These are phyloP conservation scores for Percopsis omiscomaycus DNA, from an alignment of 2,797 vertebrate genomes.

Conservation along the genomic window DNA sequence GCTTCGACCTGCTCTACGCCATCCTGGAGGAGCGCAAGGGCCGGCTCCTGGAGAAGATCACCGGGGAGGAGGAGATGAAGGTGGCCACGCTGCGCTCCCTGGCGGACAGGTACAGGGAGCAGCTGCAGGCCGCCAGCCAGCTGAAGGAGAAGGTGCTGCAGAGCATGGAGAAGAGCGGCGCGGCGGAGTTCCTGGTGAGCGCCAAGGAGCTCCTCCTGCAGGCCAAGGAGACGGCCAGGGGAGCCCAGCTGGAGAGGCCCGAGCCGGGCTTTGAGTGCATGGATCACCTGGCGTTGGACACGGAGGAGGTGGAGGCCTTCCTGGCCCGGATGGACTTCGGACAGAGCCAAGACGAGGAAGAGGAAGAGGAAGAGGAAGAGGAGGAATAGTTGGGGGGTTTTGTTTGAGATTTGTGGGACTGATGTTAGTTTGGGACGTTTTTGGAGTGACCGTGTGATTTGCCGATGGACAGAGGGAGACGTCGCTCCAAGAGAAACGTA, in stretches of 20 bases:
- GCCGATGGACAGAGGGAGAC: background rate
- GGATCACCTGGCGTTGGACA: conserved; percentile 83
- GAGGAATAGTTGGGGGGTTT: conserved; percentile 34
- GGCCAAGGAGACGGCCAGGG: conserved; percentile 75
- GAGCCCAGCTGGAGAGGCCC: conserved; percentile 74
- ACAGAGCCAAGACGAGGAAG: conserved; percentile 34
- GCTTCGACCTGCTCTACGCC: conserved; percentile 79
- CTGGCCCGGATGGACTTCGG: conserved; percentile 81
- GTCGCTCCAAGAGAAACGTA: conserved; percentile 11
- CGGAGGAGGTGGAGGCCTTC: conserved; percentile 71
- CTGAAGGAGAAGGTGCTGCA: conserved; percentile 83
- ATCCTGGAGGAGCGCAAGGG: conserved; percentile 83
- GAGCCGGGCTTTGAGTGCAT: conserved; percentile 85
- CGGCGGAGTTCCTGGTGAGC: conserved; percentile 79
- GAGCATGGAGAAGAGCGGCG: conserved; percentile 76
- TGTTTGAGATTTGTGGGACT: conserved; percentile 20
- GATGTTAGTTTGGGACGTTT: conserved; percentile 20
- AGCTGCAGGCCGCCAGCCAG: conserved; percentile 77
- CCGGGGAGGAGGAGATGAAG: conserved; percentile 78
- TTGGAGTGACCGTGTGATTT: conserved; percentile 3
- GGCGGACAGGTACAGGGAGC: conserved; percentile 75
- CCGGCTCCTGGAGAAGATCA: conserved; percentile 78
- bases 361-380: conserved; percentile 45
- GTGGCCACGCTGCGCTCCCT: conserved; percentile 72
- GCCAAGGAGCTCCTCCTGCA: conserved; percentile 60